These are phyloP conservation scores for Drosophila quadrilineata DNA, from an alignment of 1,140 invertebrate species.

Conservation along the genomic window DNA sequence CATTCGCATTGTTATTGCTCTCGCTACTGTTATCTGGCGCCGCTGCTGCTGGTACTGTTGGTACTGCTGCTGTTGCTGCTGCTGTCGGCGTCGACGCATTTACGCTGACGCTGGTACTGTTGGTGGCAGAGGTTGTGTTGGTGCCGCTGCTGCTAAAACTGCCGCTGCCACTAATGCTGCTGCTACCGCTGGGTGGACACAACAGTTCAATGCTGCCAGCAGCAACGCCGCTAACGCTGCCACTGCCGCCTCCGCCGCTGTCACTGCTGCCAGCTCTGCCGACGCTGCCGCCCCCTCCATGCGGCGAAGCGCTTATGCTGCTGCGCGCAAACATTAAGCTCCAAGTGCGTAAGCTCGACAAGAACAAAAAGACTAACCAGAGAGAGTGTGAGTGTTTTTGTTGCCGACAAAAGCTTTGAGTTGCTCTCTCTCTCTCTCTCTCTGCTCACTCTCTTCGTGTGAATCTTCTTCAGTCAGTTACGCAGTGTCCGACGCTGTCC, in stretches of 20 bases:
- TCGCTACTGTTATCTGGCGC: slow-evolving; percentile 3
- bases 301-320: slow-evolving; percentile 27
- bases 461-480: neutral
- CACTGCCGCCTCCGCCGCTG: neutral
- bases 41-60: slow-evolving; percentile 8
- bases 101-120: slow-evolving; percentile 33
- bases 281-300: slow-evolving; percentile 1
- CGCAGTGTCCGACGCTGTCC: neutral
- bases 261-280: slow-evolving; percentile 6
- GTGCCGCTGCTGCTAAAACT: slow-evolving; percentile 60
- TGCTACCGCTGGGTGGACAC: slow-evolving; percentile 62
- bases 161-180: slow-evolving; percentile 61
- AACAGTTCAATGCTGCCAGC: slow-evolving; percentile 59
- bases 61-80: slow-evolving; percentile 3
- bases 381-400: slow-evolving; percentile 3
- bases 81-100: slow-evolving; percentile 17
- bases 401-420: slow-evolving; percentile 24
- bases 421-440: slow-evolving; percentile 13
- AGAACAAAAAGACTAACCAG: neutral
- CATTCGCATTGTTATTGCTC: slow-evolving; percentile 40
- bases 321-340: slow-evolving; percentile 48
- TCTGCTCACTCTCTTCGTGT: neutral
- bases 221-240: neutral
- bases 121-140: slow-evolving; percentile 41
- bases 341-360: slow-evolving; percentile 1